Conservation (phyloP, 2,888 invertebrate species). For the Neoaliturus tenellus region DNA sequence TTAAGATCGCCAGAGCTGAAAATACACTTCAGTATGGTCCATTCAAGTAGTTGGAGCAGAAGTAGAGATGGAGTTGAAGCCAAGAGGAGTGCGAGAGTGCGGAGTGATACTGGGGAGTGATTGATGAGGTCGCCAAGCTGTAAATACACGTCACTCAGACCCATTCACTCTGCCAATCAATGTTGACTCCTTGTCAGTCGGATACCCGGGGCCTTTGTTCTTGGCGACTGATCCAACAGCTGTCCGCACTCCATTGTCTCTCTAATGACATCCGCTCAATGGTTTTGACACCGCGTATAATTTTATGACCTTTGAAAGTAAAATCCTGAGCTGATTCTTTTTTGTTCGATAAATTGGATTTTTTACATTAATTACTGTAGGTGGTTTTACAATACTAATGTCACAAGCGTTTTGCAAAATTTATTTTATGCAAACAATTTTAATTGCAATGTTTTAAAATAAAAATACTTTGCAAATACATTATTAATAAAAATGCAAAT, state of each 20-base stretch:
- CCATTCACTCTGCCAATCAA: slow-evolving; percentile 54
- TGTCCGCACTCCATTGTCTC: slow-evolving; percentile 40
- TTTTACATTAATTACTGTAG: too few species aligned
- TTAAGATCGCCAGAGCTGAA: background rate
- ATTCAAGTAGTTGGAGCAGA: background rate
- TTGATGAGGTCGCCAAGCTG: slow-evolving; percentile 33
- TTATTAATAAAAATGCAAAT: too few species aligned
- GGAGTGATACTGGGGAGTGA: slow-evolving; percentile 32
- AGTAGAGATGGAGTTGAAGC: background rate
- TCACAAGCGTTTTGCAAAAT: too few species aligned
- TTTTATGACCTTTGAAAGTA: too few species aligned
- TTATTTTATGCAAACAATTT: too few species aligned
- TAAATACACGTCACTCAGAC: slow-evolving; percentile 51
- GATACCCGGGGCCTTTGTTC: slow-evolving; percentile 39
- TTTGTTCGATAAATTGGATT: too few species aligned
- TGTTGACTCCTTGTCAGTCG: slow-evolving; percentile 47
- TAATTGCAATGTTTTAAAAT: too few species aligned
- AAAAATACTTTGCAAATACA: too few species aligned
- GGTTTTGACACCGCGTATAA: slow-evolving; percentile 1
- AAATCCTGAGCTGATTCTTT: too few species aligned
- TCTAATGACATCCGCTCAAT: slow-evolving; percentile 35
- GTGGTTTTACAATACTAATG: too few species aligned
- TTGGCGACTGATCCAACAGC: slow-evolving; percentile 48
- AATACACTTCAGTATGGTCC: background rate
- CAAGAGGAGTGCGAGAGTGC: background rate